Conservation (phyloP, 1,140 invertebrate species). For the Brachionus asplanchnoidis region DNA sequence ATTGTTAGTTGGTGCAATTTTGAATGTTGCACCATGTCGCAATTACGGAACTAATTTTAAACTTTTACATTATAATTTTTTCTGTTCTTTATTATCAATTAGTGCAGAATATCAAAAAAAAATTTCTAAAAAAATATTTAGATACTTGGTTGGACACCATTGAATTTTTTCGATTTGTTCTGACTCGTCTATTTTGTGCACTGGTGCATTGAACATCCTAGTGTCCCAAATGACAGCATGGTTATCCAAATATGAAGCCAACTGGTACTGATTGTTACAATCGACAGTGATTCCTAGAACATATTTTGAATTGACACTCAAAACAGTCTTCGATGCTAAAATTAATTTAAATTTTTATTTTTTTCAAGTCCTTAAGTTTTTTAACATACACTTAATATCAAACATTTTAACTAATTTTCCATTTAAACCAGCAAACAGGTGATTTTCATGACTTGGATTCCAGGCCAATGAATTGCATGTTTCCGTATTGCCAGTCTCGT, state of each 20-base stretch:
- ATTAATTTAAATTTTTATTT: background rate
- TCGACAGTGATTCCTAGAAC: constrained; percentile 75
- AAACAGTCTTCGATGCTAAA: constrained; percentile 61
- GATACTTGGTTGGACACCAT: constrained; percentile 71
- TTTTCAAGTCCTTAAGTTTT: too few species aligned
- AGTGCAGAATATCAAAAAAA: too few species aligned
- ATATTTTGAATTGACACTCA: constrained; percentile 71
- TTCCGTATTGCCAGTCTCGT: constrained; percentile 66
- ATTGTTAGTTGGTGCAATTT: too few species aligned
- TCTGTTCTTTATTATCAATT: too few species aligned
- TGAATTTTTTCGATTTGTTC: constrained; percentile 20
- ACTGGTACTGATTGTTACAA: constrained; percentile 70
- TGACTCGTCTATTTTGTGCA: constrained; percentile 53
- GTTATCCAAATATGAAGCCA: constrained; percentile 49
- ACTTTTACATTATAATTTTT: too few species aligned
- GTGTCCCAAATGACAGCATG: constrained; percentile 74
- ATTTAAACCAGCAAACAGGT: constrained; percentile 78
- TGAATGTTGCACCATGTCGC: too few species aligned
- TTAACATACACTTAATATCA: constrained; percentile 73
- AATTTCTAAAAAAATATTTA: background rate
- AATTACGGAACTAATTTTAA: too few species aligned
- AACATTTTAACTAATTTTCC: constrained; percentile 81
- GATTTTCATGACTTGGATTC: constrained; percentile 69
- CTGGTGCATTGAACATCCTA: constrained; percentile 75
- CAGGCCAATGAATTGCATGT: constrained; percentile 76